Evolutionary conservation across 2,797 vertebrate species (phyloP).

Genomic region (Coluber constrictor): DNA sequence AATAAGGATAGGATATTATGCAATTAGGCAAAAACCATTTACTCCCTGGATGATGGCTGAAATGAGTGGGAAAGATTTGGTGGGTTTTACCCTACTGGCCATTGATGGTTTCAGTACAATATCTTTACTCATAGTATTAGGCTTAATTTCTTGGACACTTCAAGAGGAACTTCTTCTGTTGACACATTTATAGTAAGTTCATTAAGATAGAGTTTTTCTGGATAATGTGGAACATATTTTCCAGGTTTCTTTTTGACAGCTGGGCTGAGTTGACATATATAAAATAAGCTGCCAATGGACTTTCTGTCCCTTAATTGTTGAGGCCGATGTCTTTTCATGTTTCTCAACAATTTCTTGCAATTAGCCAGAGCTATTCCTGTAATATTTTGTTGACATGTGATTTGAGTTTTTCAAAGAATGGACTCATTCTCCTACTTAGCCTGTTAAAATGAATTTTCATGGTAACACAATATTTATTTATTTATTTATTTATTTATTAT

Average conservation of each 20-base stretch:
- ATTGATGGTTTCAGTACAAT: neutral
- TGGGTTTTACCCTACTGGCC: neutral
- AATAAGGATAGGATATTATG: neutral
- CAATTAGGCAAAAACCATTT: neutral
- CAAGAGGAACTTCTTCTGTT: neutral
- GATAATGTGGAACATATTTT: neutral
- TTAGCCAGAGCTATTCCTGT: neutral
- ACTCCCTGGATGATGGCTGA: neutral
- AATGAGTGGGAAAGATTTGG: neutral
- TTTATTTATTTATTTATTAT: too few species aligned
- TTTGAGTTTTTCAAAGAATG: constrained; percentile 12
- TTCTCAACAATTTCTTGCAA: neutral
- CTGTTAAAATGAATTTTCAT: neutral
- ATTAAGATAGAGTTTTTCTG: neutral
- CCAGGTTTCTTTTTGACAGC: neutral
- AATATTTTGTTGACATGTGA: neutral
- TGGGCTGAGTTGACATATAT: neutral
- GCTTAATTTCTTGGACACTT: neutral
- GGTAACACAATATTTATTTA: constrained; percentile 57
- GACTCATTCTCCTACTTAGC: neutral
- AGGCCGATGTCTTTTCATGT: neutral
- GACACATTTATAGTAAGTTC: neutral
- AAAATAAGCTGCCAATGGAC: neutral
- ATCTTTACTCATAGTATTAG: neutral
- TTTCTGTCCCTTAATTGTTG: neutral